These are phyloP conservation scores for Trilocha varians DNA, from an alignment of 2,888 invertebrate species.

Conservation along the genomic window DNA sequence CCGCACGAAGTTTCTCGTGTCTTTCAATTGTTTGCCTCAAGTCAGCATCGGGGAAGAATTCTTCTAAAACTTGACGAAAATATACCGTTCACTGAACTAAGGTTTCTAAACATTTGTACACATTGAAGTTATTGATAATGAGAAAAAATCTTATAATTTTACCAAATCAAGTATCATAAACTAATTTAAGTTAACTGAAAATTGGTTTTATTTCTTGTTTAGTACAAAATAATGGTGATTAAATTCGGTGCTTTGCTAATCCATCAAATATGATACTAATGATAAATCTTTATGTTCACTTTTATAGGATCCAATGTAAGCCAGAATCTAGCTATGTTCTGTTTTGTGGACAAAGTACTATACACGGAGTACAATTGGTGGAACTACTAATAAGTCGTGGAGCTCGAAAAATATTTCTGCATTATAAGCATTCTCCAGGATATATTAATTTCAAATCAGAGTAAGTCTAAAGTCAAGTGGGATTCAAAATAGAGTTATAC, in stretches of 20 bases:
- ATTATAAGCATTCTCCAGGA: conserved; percentile 12
- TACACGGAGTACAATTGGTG: conserved; percentile 27
- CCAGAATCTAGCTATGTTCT: conserved; percentile 16
- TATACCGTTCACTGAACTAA: conserved; percentile 10
- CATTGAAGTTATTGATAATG: too few relatives aligned
- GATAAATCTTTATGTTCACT: too few relatives aligned
- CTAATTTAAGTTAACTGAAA: too few relatives aligned
- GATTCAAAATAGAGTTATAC: too few relatives aligned
- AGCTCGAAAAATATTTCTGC: conserved; percentile 25
- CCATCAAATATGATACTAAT: too few relatives aligned
- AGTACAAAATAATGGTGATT: too few relatives aligned
- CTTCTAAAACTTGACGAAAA: conserved; percentile 24
- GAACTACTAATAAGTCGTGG: conserved; percentile 32
- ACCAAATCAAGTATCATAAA: too few relatives aligned
- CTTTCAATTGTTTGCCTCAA: conserved; percentile 32
- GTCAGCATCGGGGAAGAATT: conserved; percentile 37
- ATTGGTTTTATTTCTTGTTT: too few relatives aligned
- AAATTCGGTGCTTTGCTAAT: too few relatives aligned
- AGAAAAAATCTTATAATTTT: too few relatives aligned
- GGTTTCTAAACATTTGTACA: too few relatives aligned
- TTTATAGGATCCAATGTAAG: conserved; percentile 17
- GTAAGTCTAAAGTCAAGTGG: too few relatives aligned
- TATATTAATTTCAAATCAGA: conserved; percentile 19
- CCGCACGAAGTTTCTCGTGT: conserved; percentile 31
- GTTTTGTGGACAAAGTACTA: conserved; percentile 22